These are phyloP conservation scores for Nomada hirtipes DNA, from an alignment of 2,888 invertebrate species.

Conservation along the genomic window DNA sequence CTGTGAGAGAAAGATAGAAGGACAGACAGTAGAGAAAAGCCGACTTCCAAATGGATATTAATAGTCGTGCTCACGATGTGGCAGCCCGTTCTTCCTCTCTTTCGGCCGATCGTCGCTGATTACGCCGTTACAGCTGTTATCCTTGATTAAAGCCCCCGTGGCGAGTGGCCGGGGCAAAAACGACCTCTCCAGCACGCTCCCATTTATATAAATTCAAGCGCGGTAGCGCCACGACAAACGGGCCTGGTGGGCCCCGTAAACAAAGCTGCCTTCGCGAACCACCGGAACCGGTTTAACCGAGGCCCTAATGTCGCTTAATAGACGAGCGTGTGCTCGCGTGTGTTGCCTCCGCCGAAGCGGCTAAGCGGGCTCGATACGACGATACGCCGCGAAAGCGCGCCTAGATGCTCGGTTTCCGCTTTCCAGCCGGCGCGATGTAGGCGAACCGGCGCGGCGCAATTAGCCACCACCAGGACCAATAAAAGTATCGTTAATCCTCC, in stretches of 20 bases:
- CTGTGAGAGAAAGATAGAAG: constrained; percentile 18
- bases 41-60: constrained; percentile 79
- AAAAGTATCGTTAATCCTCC: constrained; percentile 80
- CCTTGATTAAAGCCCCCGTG: constrained; percentile 78
- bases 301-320: constrained; percentile 50
- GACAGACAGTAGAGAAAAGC: constrained; percentile 53
- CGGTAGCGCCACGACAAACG: constrained; percentile 72
- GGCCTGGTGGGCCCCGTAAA: constrained; percentile 71
- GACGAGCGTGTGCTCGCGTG: constrained; percentile 25
- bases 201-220: constrained; percentile 74
- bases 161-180: constrained; percentile 57
- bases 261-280: constrained; percentile 68
- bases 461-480: constrained; percentile 77
- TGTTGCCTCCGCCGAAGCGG: constrained; percentile 23
- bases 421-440: constrained; percentile 39
- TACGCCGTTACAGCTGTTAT: constrained; percentile 80
- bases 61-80: constrained; percentile 75
- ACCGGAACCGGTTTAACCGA: constrained; percentile 72
- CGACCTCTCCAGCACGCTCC: constrained; percentile 48
- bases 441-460: constrained; percentile 75
- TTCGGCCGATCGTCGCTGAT: constrained; percentile 77
- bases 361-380: constrained; percentile 61
- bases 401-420: constrained; percentile 8
- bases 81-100: constrained; percentile 58
- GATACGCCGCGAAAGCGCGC: constrained; percentile 37